Evolutionary conservation across 2,797 vertebrate genomes (phyloP), one percentile per base, ranked within the genome.

Genomic region (Amniataba percoides): DNA sequence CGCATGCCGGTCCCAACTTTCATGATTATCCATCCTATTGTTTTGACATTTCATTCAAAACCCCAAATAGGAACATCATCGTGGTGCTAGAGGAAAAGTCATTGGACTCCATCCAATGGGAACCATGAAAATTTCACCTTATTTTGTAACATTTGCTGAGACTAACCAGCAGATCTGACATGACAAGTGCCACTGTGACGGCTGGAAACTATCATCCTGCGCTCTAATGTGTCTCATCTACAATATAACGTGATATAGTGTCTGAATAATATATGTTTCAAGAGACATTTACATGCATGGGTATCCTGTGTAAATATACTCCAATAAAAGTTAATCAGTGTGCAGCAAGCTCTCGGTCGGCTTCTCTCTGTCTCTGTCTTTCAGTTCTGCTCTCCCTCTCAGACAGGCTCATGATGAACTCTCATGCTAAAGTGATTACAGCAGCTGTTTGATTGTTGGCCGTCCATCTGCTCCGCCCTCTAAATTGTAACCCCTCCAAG

Each of bases 351-450:
- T 43, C n/a, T 49, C 34, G n/a, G 48, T 66, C 40, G 45, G 57
- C 3, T 42, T 31, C 21, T 64, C 19, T 57, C 52, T 36, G 42
- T 39, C 7, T 9, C 56, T 8, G 15, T 60, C 18, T 62, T 58
- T 76, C 60, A 21, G 31, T 43, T 61, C 27, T 64, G 1, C 64
- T 58, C 76, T 76, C 51, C 46, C 73, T 64, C 66, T 82, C 78
- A 55, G 42, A 69, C 81, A 61, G 62, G 85, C 87, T 90, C 85
- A 60, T 91, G 85, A 91, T 83, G 82, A 84, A 84, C 88, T 88
- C 85, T 91, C 80, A 57, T n/a, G 76, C 77, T 89, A 87, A 92
- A 93, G 86, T 92, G 91, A 93, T 92, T 88, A 92, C 88, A 87
- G 82, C 91, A 90, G 88, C 83, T 91, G 90, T 89, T 90, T 94